Percentiles rank a stretch among this genome's conserved stretches.
Conservation (phyloP, 2,797 vertebrate genomes). For the Ptychadena robeensis region DNA sequence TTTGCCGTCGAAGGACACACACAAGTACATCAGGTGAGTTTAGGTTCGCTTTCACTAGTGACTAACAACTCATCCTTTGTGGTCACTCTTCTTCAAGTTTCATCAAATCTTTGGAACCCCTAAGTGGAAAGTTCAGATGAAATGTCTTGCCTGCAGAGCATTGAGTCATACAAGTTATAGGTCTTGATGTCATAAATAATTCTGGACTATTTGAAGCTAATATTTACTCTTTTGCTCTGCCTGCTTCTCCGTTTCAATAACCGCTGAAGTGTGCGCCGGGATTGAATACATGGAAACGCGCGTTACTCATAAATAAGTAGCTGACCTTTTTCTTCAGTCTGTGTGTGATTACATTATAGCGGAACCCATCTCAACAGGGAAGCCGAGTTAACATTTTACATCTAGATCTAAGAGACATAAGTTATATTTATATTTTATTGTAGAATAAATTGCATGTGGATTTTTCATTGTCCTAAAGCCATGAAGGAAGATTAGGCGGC, state of each 20-base stretch:
- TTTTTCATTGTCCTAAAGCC: not conserved
- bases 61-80: too few species aligned
- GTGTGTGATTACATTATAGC: slow-evolving; percentile 36
- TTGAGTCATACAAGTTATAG: not conserved
- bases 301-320: slow-evolving; percentile 36
- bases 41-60: too few species aligned
- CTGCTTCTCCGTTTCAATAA: slow-evolving; percentile 29
- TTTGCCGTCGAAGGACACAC: too few species aligned
- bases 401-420: slow-evolving; percentile 24
- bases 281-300: slow-evolving; percentile 35
- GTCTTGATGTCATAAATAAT: not conserved
- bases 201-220: slow-evolving; percentile 1
- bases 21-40: too few species aligned
- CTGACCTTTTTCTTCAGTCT: slow-evolving; percentile 44
- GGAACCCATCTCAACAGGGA: slow-evolving; percentile 17
- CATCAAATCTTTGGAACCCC: not conserved
- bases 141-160: not conserved
- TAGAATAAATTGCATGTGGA: not conserved
- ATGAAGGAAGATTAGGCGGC: not conserved
- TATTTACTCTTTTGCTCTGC: not conserved
- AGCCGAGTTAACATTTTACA: slow-evolving; percentile 21
- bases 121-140: not conserved
- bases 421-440: not conserved
- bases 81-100: not conserved
- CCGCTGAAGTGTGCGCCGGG: slow-evolving; percentile 13